These are phyloP conservation scores for Serrognathus titanus DNA, from an alignment of 2,888 invertebrate species.

Conservation along the genomic window DNA sequence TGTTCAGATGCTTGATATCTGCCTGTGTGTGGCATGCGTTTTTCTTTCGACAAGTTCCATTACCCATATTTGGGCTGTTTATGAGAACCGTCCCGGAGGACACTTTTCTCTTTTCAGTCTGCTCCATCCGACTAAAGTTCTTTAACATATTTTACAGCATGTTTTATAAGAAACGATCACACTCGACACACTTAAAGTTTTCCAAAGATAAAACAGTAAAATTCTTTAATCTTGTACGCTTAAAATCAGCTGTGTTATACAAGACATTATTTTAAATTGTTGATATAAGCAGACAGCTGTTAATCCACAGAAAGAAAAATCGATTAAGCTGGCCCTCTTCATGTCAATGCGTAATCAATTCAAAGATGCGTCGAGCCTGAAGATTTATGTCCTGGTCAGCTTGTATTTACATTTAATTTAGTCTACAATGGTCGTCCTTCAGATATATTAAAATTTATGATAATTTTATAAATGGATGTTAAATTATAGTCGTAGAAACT, in stretches of 20 bases:
- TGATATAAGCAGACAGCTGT: too few species aligned
- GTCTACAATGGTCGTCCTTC: neutral
- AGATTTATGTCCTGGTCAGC: neutral
- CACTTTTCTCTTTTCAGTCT: slow-evolving; percentile 6
- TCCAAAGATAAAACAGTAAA: too few species aligned
- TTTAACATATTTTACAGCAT: too few species aligned
- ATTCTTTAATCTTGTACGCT: too few species aligned
- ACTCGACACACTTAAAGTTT: too few species aligned
- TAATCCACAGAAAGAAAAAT: too few species aligned
- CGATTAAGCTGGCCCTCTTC: too few species aligned
- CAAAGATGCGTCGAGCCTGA: neutral
- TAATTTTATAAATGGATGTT: neutral
- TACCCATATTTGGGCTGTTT: slow-evolving; percentile 18
- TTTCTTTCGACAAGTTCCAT: slow-evolving; percentile 19
- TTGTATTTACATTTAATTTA: neutral
- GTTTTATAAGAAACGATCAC: too few species aligned
- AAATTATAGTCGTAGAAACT: neutral
- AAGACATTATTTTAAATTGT: too few species aligned
- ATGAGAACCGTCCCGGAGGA: slow-evolving; percentile 9
- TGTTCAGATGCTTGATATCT: slow-evolving; percentile 10
- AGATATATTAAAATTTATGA: neutral
- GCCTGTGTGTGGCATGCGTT: slow-evolving; percentile 16
- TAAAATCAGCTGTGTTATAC: too few species aligned
- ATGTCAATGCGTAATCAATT: neutral
- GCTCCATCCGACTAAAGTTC: neutral